Conservation (phyloP, 1,140 invertebrate species). For the Pogonognathellus flavescens region DNA sequence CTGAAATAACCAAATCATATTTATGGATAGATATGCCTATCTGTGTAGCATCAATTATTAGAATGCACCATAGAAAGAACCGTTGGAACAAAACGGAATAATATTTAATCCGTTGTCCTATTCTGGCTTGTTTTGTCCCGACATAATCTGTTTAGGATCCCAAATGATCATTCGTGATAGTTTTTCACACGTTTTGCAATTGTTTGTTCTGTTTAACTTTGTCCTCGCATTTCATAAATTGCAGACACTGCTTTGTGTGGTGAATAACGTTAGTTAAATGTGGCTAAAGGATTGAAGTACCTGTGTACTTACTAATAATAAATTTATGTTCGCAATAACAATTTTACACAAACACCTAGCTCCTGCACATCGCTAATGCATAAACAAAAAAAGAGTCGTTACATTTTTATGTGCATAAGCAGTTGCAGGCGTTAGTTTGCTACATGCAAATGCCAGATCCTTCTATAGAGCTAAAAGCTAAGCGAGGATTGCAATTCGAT, state of each 20-base stretch:
- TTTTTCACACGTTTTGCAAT: conserved; percentile 7
- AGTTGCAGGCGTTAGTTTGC: too few species aligned
- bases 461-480: background rate
- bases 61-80: background rate
- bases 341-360: too few species aligned
- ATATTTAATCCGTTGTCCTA: conserved; percentile 4
- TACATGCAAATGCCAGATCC: background rate
- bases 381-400: too few species aligned
- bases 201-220: background rate
- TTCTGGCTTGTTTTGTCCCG: background rate
- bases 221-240: background rate
- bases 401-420: too few species aligned
- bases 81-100: conserved; percentile 19
- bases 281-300: too few species aligned
- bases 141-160: conserved; percentile 19
- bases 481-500: conserved; percentile 17
- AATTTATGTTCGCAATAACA: too few species aligned
- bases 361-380: too few species aligned
- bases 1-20: conserved; percentile 19
- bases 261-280: too few species aligned
- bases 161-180: conserved; percentile 19
- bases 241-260: background rate
- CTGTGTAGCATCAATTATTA: background rate
- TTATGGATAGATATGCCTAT: background rate
- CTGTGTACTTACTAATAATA: too few species aligned